Evolutionary conservation across 1,140 invertebrate species (phyloP), one percentile per base, ranked within the genome.

Genomic region (Dendroctonus valens): DNA sequence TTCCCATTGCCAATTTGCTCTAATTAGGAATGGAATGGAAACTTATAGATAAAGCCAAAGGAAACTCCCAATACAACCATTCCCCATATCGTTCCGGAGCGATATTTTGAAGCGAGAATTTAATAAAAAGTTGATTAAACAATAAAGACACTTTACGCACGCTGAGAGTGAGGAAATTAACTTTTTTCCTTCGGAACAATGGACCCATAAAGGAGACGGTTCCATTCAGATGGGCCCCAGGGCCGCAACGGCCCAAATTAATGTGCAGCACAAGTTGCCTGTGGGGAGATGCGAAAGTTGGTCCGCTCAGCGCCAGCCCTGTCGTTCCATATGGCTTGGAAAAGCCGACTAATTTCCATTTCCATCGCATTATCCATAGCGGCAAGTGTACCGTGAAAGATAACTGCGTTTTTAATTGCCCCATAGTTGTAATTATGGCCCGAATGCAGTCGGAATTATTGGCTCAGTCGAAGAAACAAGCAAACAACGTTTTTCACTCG

Each of bases 101-200:
- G 26, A 26, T 26, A 26, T 57, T 57, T 57, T 14, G n/a, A 57
- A 59, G 41, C 5, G 4, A 39, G 40, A 46, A 59, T 59, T 59
- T 59, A 59, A 59, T 59, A 59, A 59, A 59, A 59, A 48, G 42
- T 59, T 59, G 57, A 59, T 59, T 59, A 59, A 49, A 48, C 57
- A 46, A 59, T 59, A 59, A 59, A 59, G 57, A 59, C 57, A 59
- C 15, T 49, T 49, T 46, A 57, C 54, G 40, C 54, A 57, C 11
- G 40, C 39, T 12, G 40, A 12, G 40, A 41, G 26, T 41, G 26
- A 42, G 40, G 15, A 41, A 57, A 57, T 41, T 57, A 41, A 11
- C 40, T 54, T 57, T 41, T 57, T 57, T 14, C 54, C 26, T 57
- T 57, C 42, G 42, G 54, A 57, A 57, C 54, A 57, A 57, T 57